These are phyloP conservation scores for Nanorana parkeri DNA, from an alignment of 2,113 vertebrate genomes.

Conservation along the genomic window DNA sequence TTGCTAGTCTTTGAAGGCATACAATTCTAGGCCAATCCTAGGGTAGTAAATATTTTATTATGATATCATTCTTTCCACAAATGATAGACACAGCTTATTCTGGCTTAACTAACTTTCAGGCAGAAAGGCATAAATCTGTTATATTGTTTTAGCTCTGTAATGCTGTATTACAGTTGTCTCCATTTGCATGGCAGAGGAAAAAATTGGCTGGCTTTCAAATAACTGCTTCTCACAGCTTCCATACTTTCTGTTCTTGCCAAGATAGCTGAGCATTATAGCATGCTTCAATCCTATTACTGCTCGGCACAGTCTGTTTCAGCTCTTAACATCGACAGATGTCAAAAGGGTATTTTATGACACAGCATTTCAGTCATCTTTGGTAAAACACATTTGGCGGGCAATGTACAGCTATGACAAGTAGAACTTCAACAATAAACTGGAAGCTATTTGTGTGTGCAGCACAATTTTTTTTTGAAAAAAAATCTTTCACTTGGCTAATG, in stretches of 20 bases:
- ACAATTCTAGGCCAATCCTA: too few relatives aligned
- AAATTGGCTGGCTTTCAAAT: constrained; percentile 33
- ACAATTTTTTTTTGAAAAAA: constrained; percentile 44
- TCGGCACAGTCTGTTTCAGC: constrained; percentile 44
- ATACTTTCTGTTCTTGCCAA: constrained; percentile 47
- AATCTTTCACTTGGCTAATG: constrained; percentile 33
- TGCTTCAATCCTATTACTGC: constrained; percentile 43
- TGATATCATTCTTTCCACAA: too few relatives aligned
- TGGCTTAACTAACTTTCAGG: constrained; percentile 1
- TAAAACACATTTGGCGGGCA: constrained; percentile 53
- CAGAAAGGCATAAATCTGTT: constrained; percentile 14
- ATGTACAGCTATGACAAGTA: constrained; percentile 46
- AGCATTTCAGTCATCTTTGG: constrained; percentile 54
- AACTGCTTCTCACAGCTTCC: constrained; percentile 7
- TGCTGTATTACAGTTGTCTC: constrained; percentile 1
- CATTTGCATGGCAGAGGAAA: constrained; percentile 17
- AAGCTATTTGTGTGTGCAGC: constrained; percentile 37
- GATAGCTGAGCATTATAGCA: constrained; percentile 40
- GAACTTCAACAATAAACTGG: constrained; percentile 42
- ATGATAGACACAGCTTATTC: not conserved
- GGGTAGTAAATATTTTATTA: too few relatives aligned
- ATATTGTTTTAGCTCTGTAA: constrained; percentile 1
- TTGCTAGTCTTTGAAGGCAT: too few relatives aligned
- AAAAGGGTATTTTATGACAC: constrained; percentile 55
- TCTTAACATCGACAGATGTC: constrained; percentile 54